phyloP scores from a whole-genome alignment of 2,797 vertebrate species.

The Bradypodion ventrale region DNA sequence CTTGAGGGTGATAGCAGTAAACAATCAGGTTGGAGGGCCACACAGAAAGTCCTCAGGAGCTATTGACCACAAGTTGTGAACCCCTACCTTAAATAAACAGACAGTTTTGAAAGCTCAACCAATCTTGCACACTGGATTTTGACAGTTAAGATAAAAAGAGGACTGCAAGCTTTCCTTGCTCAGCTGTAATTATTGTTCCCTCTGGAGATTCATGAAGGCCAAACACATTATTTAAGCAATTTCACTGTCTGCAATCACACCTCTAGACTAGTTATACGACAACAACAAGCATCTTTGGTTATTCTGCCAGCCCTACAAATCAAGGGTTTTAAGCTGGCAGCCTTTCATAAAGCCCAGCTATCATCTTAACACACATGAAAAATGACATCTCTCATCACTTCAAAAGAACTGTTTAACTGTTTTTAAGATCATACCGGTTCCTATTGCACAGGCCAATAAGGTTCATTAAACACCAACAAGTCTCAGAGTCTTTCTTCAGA shows the following conservation, averaged over 20 bases:
- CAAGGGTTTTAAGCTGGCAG: conserved; percentile 68
- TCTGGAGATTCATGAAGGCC: neutral
- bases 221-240: neutral
- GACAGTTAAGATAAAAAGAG: neutral
- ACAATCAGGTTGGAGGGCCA: too few relatives aligned
- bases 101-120: neutral
- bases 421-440: conserved; percentile 81
- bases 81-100: neutral
- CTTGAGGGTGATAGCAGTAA: too few relatives aligned
- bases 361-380: conserved; percentile 66
- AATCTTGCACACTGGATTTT: neutral
- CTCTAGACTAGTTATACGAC: conserved; percentile 24
- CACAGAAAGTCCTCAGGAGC: too few relatives aligned
- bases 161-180: neutral
- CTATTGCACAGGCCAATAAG: conserved; percentile 82
- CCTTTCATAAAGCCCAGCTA: conserved; percentile 65
- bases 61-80: too few relatives aligned
- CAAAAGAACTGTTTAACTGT: conserved; percentile 68
- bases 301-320: conserved; percentile 50
- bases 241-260: conserved; percentile 11
- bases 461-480: conserved; percentile 87
- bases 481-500: conserved; percentile 79
- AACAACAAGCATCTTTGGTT: conserved; percentile 8
- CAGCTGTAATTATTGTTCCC: neutral
- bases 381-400: conserved; percentile 74